Percentiles rank a stretch among this genome's conserved stretches.
Evolutionary conservation across 2,797 vertebrate genomes (phyloP).

Genomic region (Lutjanus argentimaculatus): DNA sequence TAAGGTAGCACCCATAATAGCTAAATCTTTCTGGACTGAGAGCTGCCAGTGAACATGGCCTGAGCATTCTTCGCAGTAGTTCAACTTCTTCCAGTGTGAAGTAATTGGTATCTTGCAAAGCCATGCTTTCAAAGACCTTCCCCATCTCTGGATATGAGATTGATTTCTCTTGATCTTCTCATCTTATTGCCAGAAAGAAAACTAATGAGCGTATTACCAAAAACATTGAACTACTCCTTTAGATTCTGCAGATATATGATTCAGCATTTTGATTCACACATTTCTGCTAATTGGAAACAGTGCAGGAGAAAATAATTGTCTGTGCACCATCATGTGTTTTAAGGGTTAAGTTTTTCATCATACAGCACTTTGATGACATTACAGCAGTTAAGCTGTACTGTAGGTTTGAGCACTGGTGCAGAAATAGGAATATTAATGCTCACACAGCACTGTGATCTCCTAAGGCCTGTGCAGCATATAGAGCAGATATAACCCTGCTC

Average conservation of each 20-base stretch:
- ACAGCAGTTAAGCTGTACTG: conserved; percentile 34
- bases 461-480: conserved; percentile 43
- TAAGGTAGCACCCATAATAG: too few species aligned
- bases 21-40: too few species aligned
- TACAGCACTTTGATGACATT: conserved; percentile 39
- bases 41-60: too few species aligned
- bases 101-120: too few species aligned
- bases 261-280: background rate
- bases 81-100: too few species aligned
- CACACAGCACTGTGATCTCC: conserved; percentile 49
- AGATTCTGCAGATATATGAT: background rate
- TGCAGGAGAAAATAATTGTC: background rate
- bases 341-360: conserved; percentile 5
- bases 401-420: conserved; percentile 48
- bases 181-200: background rate
- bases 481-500: conserved; percentile 53
- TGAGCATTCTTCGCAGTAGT: too few species aligned
- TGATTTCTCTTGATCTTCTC: background rate
- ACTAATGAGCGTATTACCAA: background rate
- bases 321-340: conserved; percentile 8
- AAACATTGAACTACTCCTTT: background rate
- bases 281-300: background rate
- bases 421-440: conserved; percentile 65
- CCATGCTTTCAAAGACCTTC: too few species aligned
- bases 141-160: background rate